Conservation (phyloP, 2,797 vertebrate genomes). For the Crocodylus rhombifer region DNA sequence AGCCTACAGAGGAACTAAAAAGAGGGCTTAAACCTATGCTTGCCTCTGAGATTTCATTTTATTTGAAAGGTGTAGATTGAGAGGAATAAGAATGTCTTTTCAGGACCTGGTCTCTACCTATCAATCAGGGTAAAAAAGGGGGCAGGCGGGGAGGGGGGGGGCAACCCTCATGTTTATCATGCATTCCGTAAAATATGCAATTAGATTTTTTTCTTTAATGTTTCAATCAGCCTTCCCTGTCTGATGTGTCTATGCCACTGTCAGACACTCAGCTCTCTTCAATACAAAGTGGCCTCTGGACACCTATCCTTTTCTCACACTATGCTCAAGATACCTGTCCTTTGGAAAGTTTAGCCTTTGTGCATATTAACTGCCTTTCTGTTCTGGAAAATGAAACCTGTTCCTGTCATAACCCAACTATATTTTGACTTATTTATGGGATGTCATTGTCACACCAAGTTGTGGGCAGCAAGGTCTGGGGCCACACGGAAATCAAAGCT, state of each 20-base stretch:
- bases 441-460: too few species aligned
- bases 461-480: too few species aligned
- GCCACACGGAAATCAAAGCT: too few species aligned
- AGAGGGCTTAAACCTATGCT: slow-evolving; percentile 27
- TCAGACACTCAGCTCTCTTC: slow-evolving; percentile 18
- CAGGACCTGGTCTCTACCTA: slow-evolving; percentile 2
- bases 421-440: not conserved
- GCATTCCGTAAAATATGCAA: slow-evolving; percentile 27
- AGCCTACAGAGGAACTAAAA: slow-evolving; percentile 46
- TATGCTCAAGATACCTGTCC: slow-evolving; percentile 33
- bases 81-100: slow-evolving; percentile 63
- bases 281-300: slow-evolving; percentile 38
- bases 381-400: slow-evolving; percentile 43
- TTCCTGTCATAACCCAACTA: slow-evolving; percentile 30
- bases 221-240: not conserved
- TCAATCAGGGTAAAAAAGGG: not conserved
- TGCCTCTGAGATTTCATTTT: slow-evolving; percentile 52
- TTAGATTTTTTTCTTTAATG: slow-evolving; percentile 22
- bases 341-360: slow-evolving; percentile 56
- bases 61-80: slow-evolving; percentile 56
- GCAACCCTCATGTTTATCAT: not conserved
- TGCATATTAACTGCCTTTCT: slow-evolving; percentile 22
- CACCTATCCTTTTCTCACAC: slow-evolving; percentile 42
- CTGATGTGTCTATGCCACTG: slow-evolving; percentile 24
- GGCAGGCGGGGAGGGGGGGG: too few species aligned